A percentile compares a stretch with the other conserved stretches of the same genome.
Conservation (phyloP, 2,113 vertebrate genomes). For the Petrocephalus zakoni region DNA sequence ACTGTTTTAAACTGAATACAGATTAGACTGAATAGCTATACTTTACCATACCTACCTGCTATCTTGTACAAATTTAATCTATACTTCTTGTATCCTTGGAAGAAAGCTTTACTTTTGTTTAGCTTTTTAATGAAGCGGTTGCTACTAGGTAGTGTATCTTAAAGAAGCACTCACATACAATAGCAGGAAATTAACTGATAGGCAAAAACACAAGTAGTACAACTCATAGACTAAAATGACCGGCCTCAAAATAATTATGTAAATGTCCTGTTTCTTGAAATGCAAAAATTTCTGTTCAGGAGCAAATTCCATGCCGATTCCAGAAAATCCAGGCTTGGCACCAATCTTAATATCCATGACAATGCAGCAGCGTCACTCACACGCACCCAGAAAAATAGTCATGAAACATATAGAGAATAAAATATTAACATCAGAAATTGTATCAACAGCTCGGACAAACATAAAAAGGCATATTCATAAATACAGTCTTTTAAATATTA, state of each 20-base stretch:
- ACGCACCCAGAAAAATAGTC: conserved; percentile 20
- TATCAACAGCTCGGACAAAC: conserved; percentile 53
- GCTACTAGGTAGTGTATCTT: neutral
- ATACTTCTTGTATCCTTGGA: neutral
- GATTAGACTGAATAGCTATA: neutral
- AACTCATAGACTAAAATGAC: neutral
- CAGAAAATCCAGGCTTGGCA: neutral
- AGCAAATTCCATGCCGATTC: neutral
- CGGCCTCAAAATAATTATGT: neutral
- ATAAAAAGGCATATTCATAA: conserved; percentile 60
- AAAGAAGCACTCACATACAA: neutral
- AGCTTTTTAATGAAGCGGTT: conserved; percentile 1
- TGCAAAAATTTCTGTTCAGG: neutral
- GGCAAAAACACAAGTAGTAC: neutral
- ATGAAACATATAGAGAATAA: conserved; percentile 38
- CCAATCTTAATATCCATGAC: neutral
- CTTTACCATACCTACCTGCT: neutral
- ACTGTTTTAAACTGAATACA: neutral
- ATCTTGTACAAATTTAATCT: neutral
- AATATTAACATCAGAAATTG: conserved; percentile 32
- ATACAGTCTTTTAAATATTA: conserved; percentile 60
- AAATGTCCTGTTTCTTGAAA: neutral
- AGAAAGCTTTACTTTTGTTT: neutral
- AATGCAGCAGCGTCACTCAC: neutral
- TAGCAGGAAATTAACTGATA: neutral